phyloP scores from a whole-genome alignment of 2,888 invertebrate species.

The Laspeyria flexula region DNA sequence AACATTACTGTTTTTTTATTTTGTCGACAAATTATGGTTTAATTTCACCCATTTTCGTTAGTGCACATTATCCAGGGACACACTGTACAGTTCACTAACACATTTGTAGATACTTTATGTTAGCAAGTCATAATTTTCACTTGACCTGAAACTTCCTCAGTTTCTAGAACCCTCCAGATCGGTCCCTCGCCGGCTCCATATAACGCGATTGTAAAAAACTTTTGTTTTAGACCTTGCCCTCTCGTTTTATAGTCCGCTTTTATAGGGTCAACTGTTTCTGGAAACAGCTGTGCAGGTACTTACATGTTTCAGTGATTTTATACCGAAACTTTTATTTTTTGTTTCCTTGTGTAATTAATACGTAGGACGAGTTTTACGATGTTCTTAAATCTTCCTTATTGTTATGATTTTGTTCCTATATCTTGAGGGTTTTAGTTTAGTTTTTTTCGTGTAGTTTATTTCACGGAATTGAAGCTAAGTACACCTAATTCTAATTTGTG shows the following conservation, averaged over 20 bases:
- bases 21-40: too few relatives aligned
- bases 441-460: too few relatives aligned
- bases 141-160: not conserved
- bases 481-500: too few relatives aligned
- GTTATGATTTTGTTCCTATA: too few relatives aligned
- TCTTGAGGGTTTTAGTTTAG: too few relatives aligned
- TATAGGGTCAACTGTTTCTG: not conserved
- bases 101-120: not conserved
- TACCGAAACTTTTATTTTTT: not conserved
- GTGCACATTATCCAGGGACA: too few relatives aligned
- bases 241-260: not conserved
- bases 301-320: not conserved
- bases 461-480: too few relatives aligned
- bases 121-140: not conserved
- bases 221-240: not conserved
- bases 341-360: not conserved
- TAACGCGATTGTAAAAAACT: not conserved
- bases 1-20: too few relatives aligned
- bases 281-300: not conserved
- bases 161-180: not conserved
- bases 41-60: too few relatives aligned
- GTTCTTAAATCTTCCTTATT: too few relatives aligned
- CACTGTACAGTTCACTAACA: too few relatives aligned
- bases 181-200: not conserved
- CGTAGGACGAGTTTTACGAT: not conserved